Evolutionary conservation across 2,113 vertebrate genomes (phyloP).

Genomic region (Dicaeum eximium): DNA sequence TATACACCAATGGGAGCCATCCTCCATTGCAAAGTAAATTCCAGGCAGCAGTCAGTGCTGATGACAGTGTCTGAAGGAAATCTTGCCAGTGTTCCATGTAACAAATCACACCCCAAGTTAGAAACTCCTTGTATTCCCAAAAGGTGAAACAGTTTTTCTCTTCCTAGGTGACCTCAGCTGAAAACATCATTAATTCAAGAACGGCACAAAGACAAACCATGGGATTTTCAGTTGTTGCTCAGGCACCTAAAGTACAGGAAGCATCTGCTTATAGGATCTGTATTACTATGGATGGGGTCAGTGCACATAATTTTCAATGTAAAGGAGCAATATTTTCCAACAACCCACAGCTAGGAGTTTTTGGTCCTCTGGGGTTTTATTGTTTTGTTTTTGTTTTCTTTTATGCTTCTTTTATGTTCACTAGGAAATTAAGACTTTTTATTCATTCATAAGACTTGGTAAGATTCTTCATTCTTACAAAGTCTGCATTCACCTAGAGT

Average conservation of each 20-base stretch:
- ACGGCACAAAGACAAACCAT: neutral
- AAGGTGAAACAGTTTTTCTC: neutral
- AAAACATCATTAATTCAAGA: neutral
- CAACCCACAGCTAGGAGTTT: neutral
- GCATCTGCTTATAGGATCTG: neutral
- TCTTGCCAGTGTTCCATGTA: neutral
- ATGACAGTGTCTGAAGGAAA: neutral
- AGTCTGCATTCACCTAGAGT: neutral
- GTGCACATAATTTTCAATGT: neutral
- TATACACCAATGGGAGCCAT: neutral
- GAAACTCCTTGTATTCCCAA: neutral
- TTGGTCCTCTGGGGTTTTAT: neutral
- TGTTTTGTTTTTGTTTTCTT: neutral
- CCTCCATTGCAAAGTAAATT: neutral
- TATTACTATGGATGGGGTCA: neutral
- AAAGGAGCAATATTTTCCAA: neutral
- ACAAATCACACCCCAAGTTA: neutral
- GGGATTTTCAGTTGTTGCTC: neutral
- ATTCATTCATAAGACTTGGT: neutral
- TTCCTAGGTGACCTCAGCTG: neutral
- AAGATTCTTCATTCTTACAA: conserved; percentile 13
- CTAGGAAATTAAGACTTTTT: neutral
- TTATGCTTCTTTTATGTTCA: too few species aligned
- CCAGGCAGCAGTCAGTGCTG: neutral
- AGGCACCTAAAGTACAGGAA: neutral